A percentile compares a stretch with the other conserved stretches of the same genome.
Evolutionary conservation across 64 coral and sea anemone species (phyloP).

Genomic region (Orbicella faveolata): DNA sequence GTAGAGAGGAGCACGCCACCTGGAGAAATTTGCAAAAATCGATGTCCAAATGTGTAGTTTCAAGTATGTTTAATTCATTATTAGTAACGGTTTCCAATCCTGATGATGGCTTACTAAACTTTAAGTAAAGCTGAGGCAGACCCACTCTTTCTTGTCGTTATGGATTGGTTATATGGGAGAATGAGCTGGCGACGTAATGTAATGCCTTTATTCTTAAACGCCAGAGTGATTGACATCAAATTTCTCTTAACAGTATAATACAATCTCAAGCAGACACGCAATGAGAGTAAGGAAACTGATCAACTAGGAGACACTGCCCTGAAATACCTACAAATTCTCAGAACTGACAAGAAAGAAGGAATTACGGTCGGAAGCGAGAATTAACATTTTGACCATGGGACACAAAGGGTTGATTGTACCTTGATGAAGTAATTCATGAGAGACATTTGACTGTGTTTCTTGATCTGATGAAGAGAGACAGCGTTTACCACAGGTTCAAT

Average conservation of each 20-base stretch:
- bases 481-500: constrained; percentile 97
- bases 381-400: not conserved
- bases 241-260: not conserved
- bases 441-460: constrained; percentile 99
- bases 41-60: no score
- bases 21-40: no score
- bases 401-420: constrained; percentile 24
- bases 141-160: no score
- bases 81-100: no score
- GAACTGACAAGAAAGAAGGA: no score
- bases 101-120: no score
- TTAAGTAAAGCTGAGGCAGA: no score
- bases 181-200: no score
- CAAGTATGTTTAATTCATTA: no score
- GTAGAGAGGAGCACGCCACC: no score
- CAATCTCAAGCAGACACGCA: not conserved
- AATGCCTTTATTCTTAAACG: not conserved
- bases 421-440: constrained; percentile 96
- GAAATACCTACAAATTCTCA: not conserved
- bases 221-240: not conserved
- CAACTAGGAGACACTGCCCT: not conserved
- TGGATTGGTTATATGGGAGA: no score
- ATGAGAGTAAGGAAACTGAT: not conserved
- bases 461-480: constrained; percentile 96
- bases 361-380: not conserved